Evolutionary conservation across 2,113 vertebrate genomes (phyloP).

Genomic region (Todiramphus saurophagus): DNA sequence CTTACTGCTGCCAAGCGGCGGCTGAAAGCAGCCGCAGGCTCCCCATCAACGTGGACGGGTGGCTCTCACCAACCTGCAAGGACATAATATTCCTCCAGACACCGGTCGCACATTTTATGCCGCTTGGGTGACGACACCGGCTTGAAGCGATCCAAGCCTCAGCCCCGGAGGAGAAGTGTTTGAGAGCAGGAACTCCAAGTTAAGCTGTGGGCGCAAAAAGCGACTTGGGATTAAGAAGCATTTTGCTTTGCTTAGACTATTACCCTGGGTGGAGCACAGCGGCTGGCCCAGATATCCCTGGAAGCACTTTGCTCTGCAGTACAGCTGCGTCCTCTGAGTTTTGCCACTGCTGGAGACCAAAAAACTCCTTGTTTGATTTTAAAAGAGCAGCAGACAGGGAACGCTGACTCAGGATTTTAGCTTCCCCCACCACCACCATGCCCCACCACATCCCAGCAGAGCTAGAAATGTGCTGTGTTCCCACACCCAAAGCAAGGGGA

Average conservation of each 20-base stretch:
- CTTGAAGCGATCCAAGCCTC: not conserved
- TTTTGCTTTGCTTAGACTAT: slow-evolving; percentile 27
- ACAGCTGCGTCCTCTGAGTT: not conserved
- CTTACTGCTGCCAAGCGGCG: not conserved
- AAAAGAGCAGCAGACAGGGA: not conserved
- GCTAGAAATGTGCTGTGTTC: not conserved
- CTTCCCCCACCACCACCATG: too few species aligned
- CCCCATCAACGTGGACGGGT: slow-evolving; percentile 14
- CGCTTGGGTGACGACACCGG: not conserved
- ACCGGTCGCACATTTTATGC: not conserved
- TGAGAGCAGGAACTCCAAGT: not conserved
- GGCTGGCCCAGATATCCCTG: slow-evolving; percentile 27
- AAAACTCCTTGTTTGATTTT: not conserved
- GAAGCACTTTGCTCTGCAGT: not conserved
- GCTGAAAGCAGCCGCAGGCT: not conserved
- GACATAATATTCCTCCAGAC: not conserved
- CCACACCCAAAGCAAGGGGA: not conserved
- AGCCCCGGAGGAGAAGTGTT: not conserved
- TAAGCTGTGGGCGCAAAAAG: slow-evolving; percentile 1
- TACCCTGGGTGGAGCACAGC: slow-evolving; percentile 38
- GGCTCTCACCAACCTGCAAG: not conserved
- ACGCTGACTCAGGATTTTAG: slow-evolving; percentile 15
- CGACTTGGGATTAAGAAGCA: not conserved
- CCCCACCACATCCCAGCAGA: not conserved
- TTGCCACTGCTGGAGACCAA: not conserved